Base-by-base conservation (phyloP, 2,797 vertebrate species). In the Poeciliopsis turneri region DNA sequence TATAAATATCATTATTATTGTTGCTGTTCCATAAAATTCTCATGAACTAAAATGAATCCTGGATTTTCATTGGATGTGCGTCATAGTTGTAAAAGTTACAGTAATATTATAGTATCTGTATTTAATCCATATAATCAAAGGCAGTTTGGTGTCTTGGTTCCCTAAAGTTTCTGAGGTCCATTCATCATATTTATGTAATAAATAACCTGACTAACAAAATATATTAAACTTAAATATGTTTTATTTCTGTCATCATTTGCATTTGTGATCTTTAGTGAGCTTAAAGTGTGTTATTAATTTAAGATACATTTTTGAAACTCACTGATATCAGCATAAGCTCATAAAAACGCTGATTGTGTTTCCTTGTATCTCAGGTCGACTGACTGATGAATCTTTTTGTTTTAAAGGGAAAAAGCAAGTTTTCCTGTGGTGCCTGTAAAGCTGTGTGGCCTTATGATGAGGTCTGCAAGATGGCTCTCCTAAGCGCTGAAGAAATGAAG, bases 381-480 rank as follows among this genome's bases (percentile, higher is more conserved):
- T 43, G 13, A 70, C 3, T 10, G 16, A 36, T 47, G 20, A 28
- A 46, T 5, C 23, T 16, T 1, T 13, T 46, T 72, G 59, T 51
- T 13, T 13, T 74, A 6, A 55, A 95, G 95, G 91, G 92, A 2
- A 36, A 86, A 8, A 82, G 74, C 74, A 88, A 11, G 20, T 95
- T 95, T 79, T 16, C 57, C 5, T 95, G 94, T 75, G 92, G 92
- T 3, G 0, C 0, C 4, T 95, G 95, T 79, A 46, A 51, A 1
- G 80, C 51, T 0, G 83, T 68, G 72, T 95, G 94, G 94, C 6
- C 86, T 0, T 94, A 87, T 1, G 33, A 82, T 16, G 95, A 95
- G 72, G 92, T 95, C 36, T 53, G 88, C 33, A 91, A 90, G 78
- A 86, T 94, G 87, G 94, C 95, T 70, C 83, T 92, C 10, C 85